These are phyloP conservation scores for Pterostichus madidus DNA, from an alignment of 2,888 invertebrate genomes.

Conservation along the genomic window DNA sequence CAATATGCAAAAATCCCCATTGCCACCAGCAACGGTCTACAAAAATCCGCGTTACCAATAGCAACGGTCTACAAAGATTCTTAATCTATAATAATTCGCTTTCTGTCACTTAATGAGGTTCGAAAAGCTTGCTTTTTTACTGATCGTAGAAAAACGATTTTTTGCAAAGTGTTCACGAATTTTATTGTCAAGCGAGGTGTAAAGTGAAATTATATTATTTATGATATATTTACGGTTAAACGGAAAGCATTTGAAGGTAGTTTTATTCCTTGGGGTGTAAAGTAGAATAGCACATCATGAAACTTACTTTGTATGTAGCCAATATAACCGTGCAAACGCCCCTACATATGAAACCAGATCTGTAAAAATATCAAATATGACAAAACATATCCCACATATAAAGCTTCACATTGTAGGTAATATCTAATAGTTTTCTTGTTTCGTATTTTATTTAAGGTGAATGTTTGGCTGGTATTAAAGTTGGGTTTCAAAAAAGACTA, in stretches of 20 bases:
- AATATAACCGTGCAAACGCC: background rate
- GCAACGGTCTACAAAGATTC: too few relatives aligned
- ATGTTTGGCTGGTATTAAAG: background rate
- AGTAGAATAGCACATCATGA: background rate
- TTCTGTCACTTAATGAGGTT: too few relatives aligned
- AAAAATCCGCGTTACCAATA: too few relatives aligned
- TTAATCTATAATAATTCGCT: too few relatives aligned
- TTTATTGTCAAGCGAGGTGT: background rate
- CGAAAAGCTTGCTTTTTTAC: too few relatives aligned
- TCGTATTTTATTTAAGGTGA: slow-evolving; percentile 49
- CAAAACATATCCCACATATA: slow-evolving; percentile 25
- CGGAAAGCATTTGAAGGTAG: background rate
- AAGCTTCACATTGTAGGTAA: slow-evolving; percentile 51
- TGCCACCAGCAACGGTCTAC: too few relatives aligned
- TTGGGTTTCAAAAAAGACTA: slow-evolving; percentile 17
- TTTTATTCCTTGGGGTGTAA: background rate
- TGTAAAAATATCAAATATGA: slow-evolving; percentile 27
- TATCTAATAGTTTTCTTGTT: slow-evolving; percentile 54
- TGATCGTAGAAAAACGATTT: too few relatives aligned
- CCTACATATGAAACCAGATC: slow-evolving; percentile 4
- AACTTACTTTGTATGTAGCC: slow-evolving; percentile 28
- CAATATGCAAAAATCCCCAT: too few relatives aligned
- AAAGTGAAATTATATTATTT: slow-evolving; percentile 12
- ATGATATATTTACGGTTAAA: too few relatives aligned
- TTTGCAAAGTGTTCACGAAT: too few relatives aligned